These are phyloP conservation scores for Pheosia gnoma DNA, from an alignment of 2,888 invertebrate species.

Conservation along the genomic window DNA sequence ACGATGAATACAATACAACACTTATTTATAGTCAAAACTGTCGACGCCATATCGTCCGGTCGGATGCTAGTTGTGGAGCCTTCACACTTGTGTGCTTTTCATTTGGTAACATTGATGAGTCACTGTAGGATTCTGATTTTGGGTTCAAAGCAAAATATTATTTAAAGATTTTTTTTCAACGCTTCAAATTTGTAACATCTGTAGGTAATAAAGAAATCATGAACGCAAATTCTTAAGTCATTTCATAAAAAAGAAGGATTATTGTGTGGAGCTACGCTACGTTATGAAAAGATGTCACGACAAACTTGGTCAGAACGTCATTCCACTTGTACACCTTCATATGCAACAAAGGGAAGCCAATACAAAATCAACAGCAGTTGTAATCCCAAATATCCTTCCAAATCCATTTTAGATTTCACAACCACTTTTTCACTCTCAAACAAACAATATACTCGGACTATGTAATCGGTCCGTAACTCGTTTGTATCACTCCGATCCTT, in stretches of 20 bases:
- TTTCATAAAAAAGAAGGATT: no score
- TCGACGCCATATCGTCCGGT: constrained; percentile 78
- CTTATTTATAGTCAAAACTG: constrained; percentile 84
- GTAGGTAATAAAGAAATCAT: no score
- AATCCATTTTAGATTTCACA: background rate
- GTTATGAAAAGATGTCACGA: no score
- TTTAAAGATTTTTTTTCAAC: no score
- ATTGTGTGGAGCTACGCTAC: no score
- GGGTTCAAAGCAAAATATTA: background rate
- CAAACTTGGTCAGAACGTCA: no score
- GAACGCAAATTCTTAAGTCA: no score
- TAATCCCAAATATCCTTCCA: no score
- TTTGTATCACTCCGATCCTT: constrained; percentile 67
- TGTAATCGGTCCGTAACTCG: constrained; percentile 48
- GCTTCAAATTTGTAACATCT: no score
- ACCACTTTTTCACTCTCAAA: background rate
- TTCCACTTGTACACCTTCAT: no score
- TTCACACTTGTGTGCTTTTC: constrained; percentile 38
- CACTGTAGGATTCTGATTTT: background rate
- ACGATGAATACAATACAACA: constrained; percentile 83
- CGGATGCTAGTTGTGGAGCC: constrained; percentile 44
- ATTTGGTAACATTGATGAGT: constrained; percentile 3
- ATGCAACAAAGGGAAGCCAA: no score
- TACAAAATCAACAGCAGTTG: no score
- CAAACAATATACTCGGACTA: constrained; percentile 12